Base-by-base conservation (phyloP, 1,140 invertebrate species). In the Bombus affinis region DNA sequence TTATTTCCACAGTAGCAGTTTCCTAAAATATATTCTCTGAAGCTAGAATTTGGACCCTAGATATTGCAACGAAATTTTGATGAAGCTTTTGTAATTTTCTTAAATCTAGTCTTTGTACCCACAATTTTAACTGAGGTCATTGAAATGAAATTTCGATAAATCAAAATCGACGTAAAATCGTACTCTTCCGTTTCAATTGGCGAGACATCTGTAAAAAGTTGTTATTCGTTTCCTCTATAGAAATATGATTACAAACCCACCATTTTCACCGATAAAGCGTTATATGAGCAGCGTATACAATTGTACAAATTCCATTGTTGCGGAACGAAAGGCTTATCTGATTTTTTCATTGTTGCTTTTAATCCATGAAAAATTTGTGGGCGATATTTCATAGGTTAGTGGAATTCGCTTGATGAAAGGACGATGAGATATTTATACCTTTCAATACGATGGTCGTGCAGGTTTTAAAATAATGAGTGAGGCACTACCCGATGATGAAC, bases 391-490 rank as follows among this genome's bases (percentile, higher is more conserved):
- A 28, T 22, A 35, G 32, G 0, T 35, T 12, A n/a, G 75, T 12
- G n/a, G 22, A 35, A 53, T 75, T 35, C 25, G 13, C 25, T 59
- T 22, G 47, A 39, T 65, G 59, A 5, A 22, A 18, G 12, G 28
- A 42, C 18, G 28, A 65, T 66, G 39, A 78, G 65, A 35, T 78
- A 78, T 78, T 78, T 66, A 78, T 42, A 66, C 2, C 5, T 28
- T 13, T 9, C 59, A 9, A 0, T 59, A 22, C 12, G 59, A 78
- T 32, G 75, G 53, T n/a, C 53, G 6, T 13, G 39, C 66, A 12
- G 22, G 39, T 78, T 66, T 66, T 35, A 44, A 35, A 78, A 66
- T 65, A 78, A 78, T 66, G 32, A 75, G 39, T 2, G 39, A 32
- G 13, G 12, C 65, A 28, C 6, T 66, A 4, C 5, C 3, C 10